These are phyloP conservation scores for Elysia chlorotica DNA, from an alignment of 1,140 invertebrate genomes.

Conservation along the genomic window DNA sequence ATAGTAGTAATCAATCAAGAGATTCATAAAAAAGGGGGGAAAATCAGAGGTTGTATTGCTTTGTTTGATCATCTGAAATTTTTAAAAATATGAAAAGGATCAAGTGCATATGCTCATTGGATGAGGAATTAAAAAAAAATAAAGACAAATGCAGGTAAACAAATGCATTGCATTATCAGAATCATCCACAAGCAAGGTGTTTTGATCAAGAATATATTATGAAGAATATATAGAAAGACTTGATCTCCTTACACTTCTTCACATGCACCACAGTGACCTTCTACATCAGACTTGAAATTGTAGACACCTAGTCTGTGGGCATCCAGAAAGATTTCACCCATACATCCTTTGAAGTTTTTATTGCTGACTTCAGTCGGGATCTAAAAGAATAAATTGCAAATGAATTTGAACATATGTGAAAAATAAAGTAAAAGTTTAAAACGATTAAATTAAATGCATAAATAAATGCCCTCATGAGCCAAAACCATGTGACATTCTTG, in stretches of 20 bases:
- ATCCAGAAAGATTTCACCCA: slow-evolving; percentile 79
- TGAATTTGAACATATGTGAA: not conserved
- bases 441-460: not conserved
- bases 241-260: slow-evolving; percentile 54
- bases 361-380: slow-evolving; percentile 49
- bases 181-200: too few species aligned
- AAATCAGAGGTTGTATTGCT: too few species aligned
- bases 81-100: too few species aligned
- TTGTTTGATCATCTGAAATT: too few species aligned
- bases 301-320: slow-evolving; percentile 81
- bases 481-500: too few species aligned
- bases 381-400: slow-evolving; percentile 43
- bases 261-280: slow-evolving; percentile 68
- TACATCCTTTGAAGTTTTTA: slow-evolving; percentile 70
- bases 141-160: not conserved
- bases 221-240: too few species aligned
- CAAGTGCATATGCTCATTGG: too few species aligned
- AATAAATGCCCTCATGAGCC: too few species aligned
- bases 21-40: not conserved
- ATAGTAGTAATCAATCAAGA: not conserved
- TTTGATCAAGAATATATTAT: too few species aligned
- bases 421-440: not conserved
- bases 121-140: not conserved
- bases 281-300: slow-evolving; percentile 75
- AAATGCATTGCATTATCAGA: too few species aligned